A percentile compares a stretch with the other conserved stretches of the same genome.
Conservation (phyloP, 1,140 invertebrate genomes). For the Papilio machaon region DNA sequence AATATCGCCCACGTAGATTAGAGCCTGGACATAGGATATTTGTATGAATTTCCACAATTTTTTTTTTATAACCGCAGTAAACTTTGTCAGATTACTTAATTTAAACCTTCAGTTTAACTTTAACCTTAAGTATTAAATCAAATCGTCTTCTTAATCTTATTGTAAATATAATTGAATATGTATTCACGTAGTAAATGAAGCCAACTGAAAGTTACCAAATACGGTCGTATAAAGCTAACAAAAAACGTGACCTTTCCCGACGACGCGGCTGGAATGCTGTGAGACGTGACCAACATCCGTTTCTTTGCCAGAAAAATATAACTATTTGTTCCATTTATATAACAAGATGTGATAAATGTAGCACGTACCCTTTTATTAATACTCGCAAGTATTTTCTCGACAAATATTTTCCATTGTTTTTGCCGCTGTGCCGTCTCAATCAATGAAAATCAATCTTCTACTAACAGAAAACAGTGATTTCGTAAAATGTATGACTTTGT, state of each 20-base stretch:
- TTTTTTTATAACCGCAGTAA: too few species aligned
- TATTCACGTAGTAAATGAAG: conserved; percentile 13
- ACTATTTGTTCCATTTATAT: conserved; percentile 24
- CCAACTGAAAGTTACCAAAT: conserved; percentile 21
- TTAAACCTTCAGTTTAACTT: not conserved
- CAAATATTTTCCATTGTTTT: conserved; percentile 9
- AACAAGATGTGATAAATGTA: conserved; percentile 18
- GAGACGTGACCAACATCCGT: conserved; percentile 19
- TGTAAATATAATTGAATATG: conserved; percentile 7
- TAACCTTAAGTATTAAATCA: not conserved
- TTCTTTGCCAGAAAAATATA: conserved; percentile 24
- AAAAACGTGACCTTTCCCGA: conserved; percentile 26
- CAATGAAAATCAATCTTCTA: not conserved
- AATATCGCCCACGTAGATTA: too few species aligned
- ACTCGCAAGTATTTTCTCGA: conserved; percentile 8
- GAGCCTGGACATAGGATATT: too few species aligned
- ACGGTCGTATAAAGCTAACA: conserved; percentile 19
- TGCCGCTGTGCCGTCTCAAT: not conserved
- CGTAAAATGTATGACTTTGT: too few species aligned
- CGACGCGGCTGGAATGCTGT: conserved; percentile 2
- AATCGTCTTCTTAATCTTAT: not conserved
- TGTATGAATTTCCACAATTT: too few species aligned
- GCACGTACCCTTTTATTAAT: conserved; percentile 12
- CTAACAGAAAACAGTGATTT: not conserved
- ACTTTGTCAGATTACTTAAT: too few species aligned